These are phyloP conservation scores for Patiria miniata DNA, from an alignment of 35 echinoderm and acorn worm species.

Conservation along the genomic window DNA sequence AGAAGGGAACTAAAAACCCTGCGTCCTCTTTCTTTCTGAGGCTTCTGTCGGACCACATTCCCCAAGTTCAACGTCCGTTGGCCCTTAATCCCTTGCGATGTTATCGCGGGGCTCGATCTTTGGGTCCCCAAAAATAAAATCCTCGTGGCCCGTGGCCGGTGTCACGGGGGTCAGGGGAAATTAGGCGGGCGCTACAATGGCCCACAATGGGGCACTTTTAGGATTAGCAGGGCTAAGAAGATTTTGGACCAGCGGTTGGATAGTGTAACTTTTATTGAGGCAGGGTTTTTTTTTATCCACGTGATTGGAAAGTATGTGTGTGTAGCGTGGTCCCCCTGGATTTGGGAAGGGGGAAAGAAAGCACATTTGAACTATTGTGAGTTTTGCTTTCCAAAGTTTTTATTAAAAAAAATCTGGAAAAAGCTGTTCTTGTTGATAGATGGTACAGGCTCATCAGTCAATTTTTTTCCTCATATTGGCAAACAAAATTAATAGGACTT, in stretches of 20 bases:
- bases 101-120: neutral
- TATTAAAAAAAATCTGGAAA: too few relatives aligned
- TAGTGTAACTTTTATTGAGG: constrained; percentile 21
- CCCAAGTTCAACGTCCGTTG: constrained; percentile 6
- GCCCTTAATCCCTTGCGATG: neutral
- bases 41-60: neutral
- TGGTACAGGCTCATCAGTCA: too few relatives aligned
- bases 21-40: neutral
- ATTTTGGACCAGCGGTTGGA: neutral
- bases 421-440: too few relatives aligned
- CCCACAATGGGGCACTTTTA: constrained; percentile 24
- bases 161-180: constrained; percentile 13
- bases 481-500: too few relatives aligned
- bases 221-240: constrained; percentile 16
- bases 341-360: too few relatives aligned
- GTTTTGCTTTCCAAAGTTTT: too few relatives aligned
- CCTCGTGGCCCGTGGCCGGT: constrained; percentile 2
- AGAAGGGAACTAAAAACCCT: too few relatives aligned
- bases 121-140: neutral
- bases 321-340: too few relatives aligned
- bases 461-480: too few relatives aligned
- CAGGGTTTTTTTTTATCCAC: neutral
- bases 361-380: too few relatives aligned
- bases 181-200: constrained; percentile 7
- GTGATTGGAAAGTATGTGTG: too few relatives aligned